A percentile compares a stretch with the other conserved stretches of the same genome.
phyloP scores from a whole-genome alignment of 2,888 invertebrate genomes.

The Pandemis cinnamomeana region DNA sequence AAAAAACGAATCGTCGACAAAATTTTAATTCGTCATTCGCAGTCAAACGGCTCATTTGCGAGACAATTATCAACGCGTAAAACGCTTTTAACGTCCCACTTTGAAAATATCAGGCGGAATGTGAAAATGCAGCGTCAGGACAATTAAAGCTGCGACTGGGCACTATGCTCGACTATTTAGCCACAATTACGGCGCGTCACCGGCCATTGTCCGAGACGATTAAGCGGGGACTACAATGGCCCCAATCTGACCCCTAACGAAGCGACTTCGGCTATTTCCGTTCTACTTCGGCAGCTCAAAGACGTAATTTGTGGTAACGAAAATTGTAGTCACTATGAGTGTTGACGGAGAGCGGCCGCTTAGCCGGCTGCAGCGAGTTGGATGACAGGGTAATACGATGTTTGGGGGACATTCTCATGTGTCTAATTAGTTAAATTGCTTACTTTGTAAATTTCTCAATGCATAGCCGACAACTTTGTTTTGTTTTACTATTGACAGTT shows the following conservation, averaged over 20 bases:
- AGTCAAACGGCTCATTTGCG: constrained; percentile 67
- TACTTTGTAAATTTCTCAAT: no score
- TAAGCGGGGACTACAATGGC: constrained; percentile 75
- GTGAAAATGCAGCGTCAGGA: constrained; percentile 43
- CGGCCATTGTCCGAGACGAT: constrained; percentile 79
- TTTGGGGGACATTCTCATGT: constrained; percentile 25
- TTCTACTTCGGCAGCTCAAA: constrained; percentile 72
- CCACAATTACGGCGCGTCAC: constrained; percentile 77
- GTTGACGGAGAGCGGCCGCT: constrained; percentile 65
- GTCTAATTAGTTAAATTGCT: constrained; percentile 24
- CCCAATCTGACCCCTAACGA: constrained; percentile 79
- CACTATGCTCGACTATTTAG: constrained; percentile 68
- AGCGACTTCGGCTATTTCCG: constrained; percentile 80
- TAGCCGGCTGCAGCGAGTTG: constrained; percentile 62
- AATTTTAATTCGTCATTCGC: constrained; percentile 72
- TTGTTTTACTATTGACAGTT: no score
- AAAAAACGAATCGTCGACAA: constrained; percentile 69
- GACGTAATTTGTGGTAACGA: constrained; percentile 80
- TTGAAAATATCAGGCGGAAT: constrained; percentile 56
- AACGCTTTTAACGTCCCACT: constrained; percentile 66
- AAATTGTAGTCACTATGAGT: constrained; percentile 72
- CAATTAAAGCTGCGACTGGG: constrained; percentile 43
- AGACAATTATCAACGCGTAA: constrained; percentile 73
- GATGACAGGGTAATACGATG: constrained; percentile 29
- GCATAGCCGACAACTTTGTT: no score